Evolutionary conservation across 2,113 vertebrate genomes (phyloP).

Genomic region (Acrocephalus arundinaceus): DNA sequence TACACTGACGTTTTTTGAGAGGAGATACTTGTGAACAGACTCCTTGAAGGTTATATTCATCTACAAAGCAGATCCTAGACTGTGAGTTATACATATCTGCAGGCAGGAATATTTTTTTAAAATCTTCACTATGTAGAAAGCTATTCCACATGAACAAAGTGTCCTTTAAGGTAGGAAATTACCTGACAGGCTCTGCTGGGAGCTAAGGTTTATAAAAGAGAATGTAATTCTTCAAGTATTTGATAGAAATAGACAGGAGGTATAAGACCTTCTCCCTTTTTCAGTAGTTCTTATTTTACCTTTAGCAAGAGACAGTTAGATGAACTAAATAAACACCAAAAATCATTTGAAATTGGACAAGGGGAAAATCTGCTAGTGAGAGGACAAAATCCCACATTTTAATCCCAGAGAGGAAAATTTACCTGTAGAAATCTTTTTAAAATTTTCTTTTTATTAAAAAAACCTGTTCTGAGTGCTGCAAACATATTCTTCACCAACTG

Average conservation of each 20-base stretch:
- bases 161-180: constrained; percentile 8
- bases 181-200: neutral
- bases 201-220: neutral
- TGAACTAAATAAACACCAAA: constrained; percentile 12
- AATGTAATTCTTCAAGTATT: neutral
- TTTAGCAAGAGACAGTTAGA: neutral
- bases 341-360: neutral
- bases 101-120: neutral
- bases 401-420: neutral
- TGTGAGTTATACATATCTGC: constrained; percentile 23
- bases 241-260: neutral
- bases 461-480: neutral
- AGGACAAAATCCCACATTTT: neutral
- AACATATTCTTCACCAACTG: neutral
- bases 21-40: constrained; percentile 12
- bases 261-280: neutral
- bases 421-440: neutral
- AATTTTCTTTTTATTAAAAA: neutral
- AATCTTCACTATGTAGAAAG: neutral
- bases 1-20: neutral
- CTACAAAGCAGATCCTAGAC: neutral
- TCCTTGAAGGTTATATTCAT: constrained; percentile 37
- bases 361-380: neutral
- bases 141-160: constrained; percentile 9
- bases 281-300: neutral